Base-by-base conservation (phyloP, 2,113 vertebrate genomes). In the Mesocricetus auratus region DNA sequence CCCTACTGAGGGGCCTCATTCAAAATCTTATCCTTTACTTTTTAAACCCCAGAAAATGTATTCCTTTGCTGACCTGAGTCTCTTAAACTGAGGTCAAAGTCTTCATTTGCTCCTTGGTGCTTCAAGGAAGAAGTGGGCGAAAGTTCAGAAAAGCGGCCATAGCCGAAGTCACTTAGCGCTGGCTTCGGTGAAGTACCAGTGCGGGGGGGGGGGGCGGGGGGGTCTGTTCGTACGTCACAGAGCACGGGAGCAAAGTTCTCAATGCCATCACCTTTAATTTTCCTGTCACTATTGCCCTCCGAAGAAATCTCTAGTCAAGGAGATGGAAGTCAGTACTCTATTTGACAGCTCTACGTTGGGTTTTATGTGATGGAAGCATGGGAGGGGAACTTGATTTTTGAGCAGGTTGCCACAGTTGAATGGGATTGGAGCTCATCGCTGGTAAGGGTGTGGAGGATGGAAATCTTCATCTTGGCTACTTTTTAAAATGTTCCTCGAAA, bases 141-240 rank as follows among this genome's bases (percentile, higher is more conserved):
- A 1, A 7, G 12, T 78, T 77, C 36, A 36, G 9, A 24, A 7
- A 62, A 87, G 56, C 17, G 11, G 62, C 8, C 33, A 17, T 26
- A 7, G 0, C 77, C 17, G 0, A 10, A 0, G 39, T 10, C 9
- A 45, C 50, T 50, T 50, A 26, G 56, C 2, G 0, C 1, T 19
- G 2, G 2, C 4, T 8, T 79, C 1, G 6, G 29, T 2, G 24
- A 53, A 3, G 26, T 2, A 10, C 2, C 3, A 6, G 3, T 50
- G 77, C 9, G n/a, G n/a, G n/a, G n/a, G n/a, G n/a, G n/a, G n/a
- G n/a, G n/a, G n/a, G n/a, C n/a, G n/a, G n/a, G 0, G 4, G 29
- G 12, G 73, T 91, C 39, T 47, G 8, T 73, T 86, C 39, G 5
- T 3, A 16, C 12, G 7, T 58, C 4, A 3, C 26, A 15, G 0